Conservation (phyloP, 2,797 vertebrate genomes). For the Poliocrania exsul region DNA sequence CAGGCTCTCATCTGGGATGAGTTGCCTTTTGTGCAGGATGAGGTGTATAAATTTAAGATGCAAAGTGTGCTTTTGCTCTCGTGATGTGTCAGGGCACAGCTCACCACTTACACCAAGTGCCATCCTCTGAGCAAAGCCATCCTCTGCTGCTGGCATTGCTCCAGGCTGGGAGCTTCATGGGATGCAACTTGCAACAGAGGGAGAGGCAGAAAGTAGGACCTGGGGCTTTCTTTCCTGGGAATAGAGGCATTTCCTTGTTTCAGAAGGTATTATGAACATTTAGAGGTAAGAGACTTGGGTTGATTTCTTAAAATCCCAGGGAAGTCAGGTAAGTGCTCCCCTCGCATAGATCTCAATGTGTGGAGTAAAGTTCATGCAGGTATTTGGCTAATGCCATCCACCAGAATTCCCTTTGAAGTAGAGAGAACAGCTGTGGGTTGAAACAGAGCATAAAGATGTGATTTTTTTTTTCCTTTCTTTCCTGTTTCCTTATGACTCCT, state of each 20-base stretch:
- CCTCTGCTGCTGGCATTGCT: background rate
- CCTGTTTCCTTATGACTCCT: background rate
- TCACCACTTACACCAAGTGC: fast-evolving
- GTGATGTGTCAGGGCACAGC: fast-evolving
- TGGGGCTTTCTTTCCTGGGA: background rate
- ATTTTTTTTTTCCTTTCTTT: background rate
- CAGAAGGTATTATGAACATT: background rate
- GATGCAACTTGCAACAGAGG: background rate
- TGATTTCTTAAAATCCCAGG: background rate
- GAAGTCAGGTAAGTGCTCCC: background rate
- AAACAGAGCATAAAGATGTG: background rate
- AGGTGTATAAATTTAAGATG: background rate
- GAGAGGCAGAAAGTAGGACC: background rate
- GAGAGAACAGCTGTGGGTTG: background rate
- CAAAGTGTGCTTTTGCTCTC: background rate
- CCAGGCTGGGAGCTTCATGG: background rate
- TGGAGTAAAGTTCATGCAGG: background rate
- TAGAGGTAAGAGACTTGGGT: background rate
- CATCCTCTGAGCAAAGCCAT: background rate
- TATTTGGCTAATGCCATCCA: background rate
- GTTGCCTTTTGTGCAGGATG: background rate
- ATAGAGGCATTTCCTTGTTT: background rate
- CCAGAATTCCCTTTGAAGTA: background rate
- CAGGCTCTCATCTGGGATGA: background rate
- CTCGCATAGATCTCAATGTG: background rate